A percentile compares a stretch with the other conserved stretches of the same genome.
phyloP scores from a whole-genome alignment of 2,888 invertebrate genomes.

The Crocallis elinguaria region DNA sequence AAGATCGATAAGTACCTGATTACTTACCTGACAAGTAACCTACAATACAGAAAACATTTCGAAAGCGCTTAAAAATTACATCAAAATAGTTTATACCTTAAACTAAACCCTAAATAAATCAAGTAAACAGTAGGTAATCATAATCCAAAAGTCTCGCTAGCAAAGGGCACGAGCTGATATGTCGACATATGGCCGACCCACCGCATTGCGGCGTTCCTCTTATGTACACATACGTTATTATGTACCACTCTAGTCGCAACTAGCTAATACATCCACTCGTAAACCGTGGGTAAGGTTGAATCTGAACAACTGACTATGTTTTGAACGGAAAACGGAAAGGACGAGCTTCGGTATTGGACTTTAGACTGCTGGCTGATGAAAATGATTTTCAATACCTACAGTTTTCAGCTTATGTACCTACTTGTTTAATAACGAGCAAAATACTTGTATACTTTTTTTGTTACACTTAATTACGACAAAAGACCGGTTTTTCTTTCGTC shows the following conservation, averaged over 20 bases:
- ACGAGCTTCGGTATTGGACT: not conserved
- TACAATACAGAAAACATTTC: too few relatives aligned
- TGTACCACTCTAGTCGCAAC: slow-evolving; percentile 60
- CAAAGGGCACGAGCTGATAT: slow-evolving; percentile 78
- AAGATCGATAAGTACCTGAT: too few relatives aligned
- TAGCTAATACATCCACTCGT: slow-evolving; percentile 67
- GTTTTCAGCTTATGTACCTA: too few relatives aligned
- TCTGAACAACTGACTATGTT: slow-evolving; percentile 46
- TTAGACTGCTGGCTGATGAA: not conserved
- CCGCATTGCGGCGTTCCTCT: slow-evolving; percentile 81
- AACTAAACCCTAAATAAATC: slow-evolving; percentile 17
- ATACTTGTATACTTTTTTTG: too few relatives aligned
- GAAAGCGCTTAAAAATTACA: too few relatives aligned
- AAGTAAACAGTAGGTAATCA: slow-evolving; percentile 21
- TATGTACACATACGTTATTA: slow-evolving; percentile 73
- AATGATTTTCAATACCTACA: not conserved
- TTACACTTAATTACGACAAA: too few relatives aligned
- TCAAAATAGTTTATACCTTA: not conserved
- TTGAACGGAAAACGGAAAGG: slow-evolving; percentile 20
- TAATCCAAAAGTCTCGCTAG: slow-evolving; percentile 35
- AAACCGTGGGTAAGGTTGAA: slow-evolving; percentile 44
- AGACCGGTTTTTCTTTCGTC: too few relatives aligned
- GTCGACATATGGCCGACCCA: slow-evolving; percentile 76
- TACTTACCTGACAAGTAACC: too few relatives aligned
- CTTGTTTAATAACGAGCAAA: too few relatives aligned